Base-by-base conservation (phyloP, 1,140 invertebrate genomes). In the Ceratosolen solmsi region DNA sequence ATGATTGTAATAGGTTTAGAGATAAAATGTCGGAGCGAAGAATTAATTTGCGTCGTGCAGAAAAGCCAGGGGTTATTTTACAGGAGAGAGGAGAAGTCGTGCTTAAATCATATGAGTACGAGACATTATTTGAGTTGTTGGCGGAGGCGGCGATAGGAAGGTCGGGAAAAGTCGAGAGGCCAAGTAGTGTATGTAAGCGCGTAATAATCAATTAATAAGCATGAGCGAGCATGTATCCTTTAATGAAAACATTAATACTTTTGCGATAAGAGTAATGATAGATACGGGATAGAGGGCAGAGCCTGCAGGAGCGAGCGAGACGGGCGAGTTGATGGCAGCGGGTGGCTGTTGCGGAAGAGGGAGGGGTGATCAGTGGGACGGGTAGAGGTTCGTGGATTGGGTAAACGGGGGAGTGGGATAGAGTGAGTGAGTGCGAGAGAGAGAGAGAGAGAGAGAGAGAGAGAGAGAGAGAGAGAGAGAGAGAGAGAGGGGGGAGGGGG, bases 161-260 rank as follows among this genome's bases (percentile, higher is more conserved):
- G 0, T 5, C 22, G 20, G 49, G 51, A 17, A 46, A 49, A 22
- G n/a, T 17, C 58, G 75, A 46, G 27, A 65, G 36, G 58, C 9
- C n/a, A 5, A 73, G 27, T 1, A 9, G n/a, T n/a, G n/a, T n/a
- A n/a, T n/a, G n/a, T 2, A 22, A 17, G 33, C 51, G 33, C 36
- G 36, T 38, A 77, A 77, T 36, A 70, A 79, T 79, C 30, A 71
- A 79, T 79, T 71, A 41, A 58, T 41, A 56, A 65, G 27, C 71
- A 20, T 3, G 41, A 27, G 74, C 60, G 22, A 41, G 49, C 72
- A 22, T n/a, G 63, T 60, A 73, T 75, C 56, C 54, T 73, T 65
- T 82, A 78, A 82, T 82, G 70, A 82, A 82, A 82, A 78, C 81
- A 82, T 82, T 78, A 77, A 82, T 82, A 78, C 74, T 38, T 76